Base-by-base conservation (phyloP, 2,888 invertebrate genomes). In the Acrobasis repandana region DNA sequence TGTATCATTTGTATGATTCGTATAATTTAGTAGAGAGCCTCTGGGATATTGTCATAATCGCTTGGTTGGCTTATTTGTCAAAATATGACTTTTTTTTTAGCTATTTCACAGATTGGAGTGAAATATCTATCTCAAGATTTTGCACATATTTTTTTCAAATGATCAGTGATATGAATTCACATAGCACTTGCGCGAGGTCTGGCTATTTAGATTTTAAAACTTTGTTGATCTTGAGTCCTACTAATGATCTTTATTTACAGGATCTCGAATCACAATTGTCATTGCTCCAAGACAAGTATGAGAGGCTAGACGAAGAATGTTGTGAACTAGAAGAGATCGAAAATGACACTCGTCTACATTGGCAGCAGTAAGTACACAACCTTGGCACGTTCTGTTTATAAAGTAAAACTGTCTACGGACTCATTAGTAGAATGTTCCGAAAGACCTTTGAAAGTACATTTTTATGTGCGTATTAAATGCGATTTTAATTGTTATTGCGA, bases 281-380 rank as follows among this genome's bases (percentile, higher is more conserved):
- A 66, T 93, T 92, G 74, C 91, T 95, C 72, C 92, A 94, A 74
- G 92, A 93, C 54, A 94, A 95, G 72, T 95, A 95, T 81, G 93
- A 93, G 62, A 88, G 90, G 70, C 84, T 95, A 70, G 95, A 95
- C 76, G 95, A 95, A 78, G 95, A 95, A 76, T 94, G 94, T 80
- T 95, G 95, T 77, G 95, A 96, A 82, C 91, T 95, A 66, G 95
- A 95, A 84, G 95, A 95, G 83, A 95, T 95, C 34, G 95, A 95
- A 85, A 95, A 95, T 88, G 95, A 95, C 73, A 95, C 95, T n/a
- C 86, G 94, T 70, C 83, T 94, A 69, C 92, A 93, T 79, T 93
- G 93, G 87, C 94, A 94, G 77, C 92, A 93, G 93, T 93, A 74
- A 86, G 92, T 86, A 61, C 63, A 28, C 10, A 51, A 52, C 60